Evolutionary conservation across 2,113 vertebrate genomes (phyloP).

Genomic region (Zapus hudsonius): DNA sequence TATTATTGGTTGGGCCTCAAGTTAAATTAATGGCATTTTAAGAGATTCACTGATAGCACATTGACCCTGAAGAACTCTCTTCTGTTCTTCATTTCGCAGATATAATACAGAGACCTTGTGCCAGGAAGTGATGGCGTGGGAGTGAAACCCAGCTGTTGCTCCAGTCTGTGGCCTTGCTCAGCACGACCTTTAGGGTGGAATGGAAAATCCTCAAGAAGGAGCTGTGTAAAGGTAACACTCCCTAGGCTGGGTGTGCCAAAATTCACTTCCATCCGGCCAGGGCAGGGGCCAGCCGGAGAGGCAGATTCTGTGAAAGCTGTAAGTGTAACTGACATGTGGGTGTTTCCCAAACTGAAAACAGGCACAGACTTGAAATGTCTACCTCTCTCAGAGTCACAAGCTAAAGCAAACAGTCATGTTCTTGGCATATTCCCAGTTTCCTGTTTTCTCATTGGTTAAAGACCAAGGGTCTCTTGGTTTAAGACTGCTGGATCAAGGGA

Average conservation of each 20-base stretch:
- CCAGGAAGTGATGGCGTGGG: background rate
- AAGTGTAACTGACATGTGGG: background rate
- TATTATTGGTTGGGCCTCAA: background rate
- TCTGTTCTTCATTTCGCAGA: background rate
- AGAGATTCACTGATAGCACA: background rate
- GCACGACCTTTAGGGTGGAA: background rate
- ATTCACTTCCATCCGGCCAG: background rate
- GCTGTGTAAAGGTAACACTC: background rate
- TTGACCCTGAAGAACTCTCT: background rate
- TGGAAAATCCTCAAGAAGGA: background rate
- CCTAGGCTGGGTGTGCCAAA: background rate
- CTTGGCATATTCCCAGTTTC: background rate
- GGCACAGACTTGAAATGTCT: background rate
- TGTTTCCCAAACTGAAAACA: background rate
- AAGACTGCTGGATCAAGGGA: background rate
- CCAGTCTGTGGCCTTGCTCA: background rate
- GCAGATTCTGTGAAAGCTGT: background rate
- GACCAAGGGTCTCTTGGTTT: constrained; percentile 3
- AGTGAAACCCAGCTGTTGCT: background rate
- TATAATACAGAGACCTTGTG: background rate
- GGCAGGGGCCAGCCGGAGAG: background rate
- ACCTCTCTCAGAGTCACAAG: background rate
- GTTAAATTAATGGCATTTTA: background rate
- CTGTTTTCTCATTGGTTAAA: background rate
- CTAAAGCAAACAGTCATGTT: background rate